phyloP scores from a whole-genome alignment of 2,113 vertebrate species.

The Sylvia atricapilla region DNA sequence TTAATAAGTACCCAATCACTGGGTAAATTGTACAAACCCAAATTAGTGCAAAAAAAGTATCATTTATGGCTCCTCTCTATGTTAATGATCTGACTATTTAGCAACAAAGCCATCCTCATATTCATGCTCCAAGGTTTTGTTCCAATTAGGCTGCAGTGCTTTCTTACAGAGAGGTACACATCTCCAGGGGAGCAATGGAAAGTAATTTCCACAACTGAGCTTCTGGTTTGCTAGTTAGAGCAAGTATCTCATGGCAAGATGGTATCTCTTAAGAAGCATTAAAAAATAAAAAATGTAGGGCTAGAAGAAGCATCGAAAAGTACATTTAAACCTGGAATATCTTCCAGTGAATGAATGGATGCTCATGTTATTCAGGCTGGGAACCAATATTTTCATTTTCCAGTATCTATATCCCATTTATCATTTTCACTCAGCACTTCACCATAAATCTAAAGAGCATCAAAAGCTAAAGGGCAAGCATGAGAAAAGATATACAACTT shows the following conservation, averaged over 20 bases:
- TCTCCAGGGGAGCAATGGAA: not conserved
- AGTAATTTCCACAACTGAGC: not conserved
- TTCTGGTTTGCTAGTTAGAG: not conserved
- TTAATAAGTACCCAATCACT: not conserved
- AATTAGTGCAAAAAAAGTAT: not conserved
- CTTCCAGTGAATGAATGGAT: not conserved
- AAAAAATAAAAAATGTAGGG: not conserved
- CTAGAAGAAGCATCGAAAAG: not conserved
- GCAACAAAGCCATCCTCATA: not conserved
- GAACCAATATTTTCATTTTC: not conserved
- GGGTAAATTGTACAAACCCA: not conserved
- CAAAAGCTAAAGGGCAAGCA: constrained; percentile 18
- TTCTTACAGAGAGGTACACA: not conserved
- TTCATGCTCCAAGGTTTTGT: not conserved
- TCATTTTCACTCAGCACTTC: not conserved
- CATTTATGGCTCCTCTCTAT: not conserved
- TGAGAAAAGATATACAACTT: not conserved
- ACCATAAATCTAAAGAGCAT: constrained; percentile 2
- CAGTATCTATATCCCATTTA: not conserved
- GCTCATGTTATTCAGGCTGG: not conserved
- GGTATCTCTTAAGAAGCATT: not conserved
- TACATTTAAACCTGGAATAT: not conserved
- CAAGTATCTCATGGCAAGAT: not conserved
- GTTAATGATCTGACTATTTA: not conserved
- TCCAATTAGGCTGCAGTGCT: not conserved